Base-by-base conservation (phyloP, 1,140 invertebrate species). In the Pseudomyrmex sp. region DNA sequence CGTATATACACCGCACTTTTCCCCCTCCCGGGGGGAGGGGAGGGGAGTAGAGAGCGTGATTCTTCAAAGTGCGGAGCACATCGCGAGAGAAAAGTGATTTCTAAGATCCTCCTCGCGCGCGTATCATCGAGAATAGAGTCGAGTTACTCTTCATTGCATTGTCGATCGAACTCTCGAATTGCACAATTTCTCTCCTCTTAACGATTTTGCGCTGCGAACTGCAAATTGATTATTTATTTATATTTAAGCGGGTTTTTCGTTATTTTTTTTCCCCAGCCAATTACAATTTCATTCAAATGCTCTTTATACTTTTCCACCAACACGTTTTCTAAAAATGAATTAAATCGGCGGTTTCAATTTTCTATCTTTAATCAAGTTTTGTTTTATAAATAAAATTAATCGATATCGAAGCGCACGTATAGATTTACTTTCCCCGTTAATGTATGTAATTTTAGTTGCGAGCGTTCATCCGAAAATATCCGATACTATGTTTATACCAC, bases 31-130 rank as follows among this genome's bases (percentile, higher is more conserved):
- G 35, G 0, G 0, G 4, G 26, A 0, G 26, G 26, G 2, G 26
- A 3, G 23, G 26, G 2, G 23, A 0, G 18, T 18, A 26, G 35
- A 13, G 4, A 68, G 13, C 13, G 50, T 1, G 35, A 12, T 63
- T 70, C 46, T 20, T 20, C 18, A 18, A 35, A 68, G 52, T 75
- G 58, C 12, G 65, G 15, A 59, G 54, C 56, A 70, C 54, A 52
- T 58, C 20, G 54, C 56, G 65, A 70, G 10, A 70, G 65, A 59
- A 79, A 70, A 79, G 65, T 79, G 76, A 79, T 79, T 79, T 58
- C 65, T 79, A 59, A 58, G 65, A 70, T 79, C 52, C 15, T 79
- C 26, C 75, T 79, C 65, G 76, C 35, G 35, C 35, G 35, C 52
- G 52, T 79, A 79, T 79, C 76, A 79, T 48, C 65, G 50, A 44